A percentile compares a stretch with the other conserved stretches of the same genome.
Conservation (phyloP, 2,888 invertebrate genomes). For the Synergus gifuensis region DNA sequence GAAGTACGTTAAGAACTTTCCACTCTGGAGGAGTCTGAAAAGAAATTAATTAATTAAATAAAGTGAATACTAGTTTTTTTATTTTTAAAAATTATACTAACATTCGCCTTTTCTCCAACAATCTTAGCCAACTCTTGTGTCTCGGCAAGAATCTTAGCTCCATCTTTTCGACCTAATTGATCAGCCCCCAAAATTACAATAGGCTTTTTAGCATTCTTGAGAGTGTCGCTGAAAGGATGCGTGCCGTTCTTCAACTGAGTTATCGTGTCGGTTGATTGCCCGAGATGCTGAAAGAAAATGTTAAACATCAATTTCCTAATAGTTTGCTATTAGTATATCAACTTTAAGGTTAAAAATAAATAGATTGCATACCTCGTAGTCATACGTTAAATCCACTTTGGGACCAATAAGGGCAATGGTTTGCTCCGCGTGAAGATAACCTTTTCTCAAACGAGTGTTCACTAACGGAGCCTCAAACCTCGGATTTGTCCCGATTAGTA, state of each 20-base stretch:
- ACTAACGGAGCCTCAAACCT: slow-evolving; percentile 97
- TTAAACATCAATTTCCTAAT: slow-evolving; percentile 12
- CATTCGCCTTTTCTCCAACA: slow-evolving; percentile 81
- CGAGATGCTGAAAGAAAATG: slow-evolving; percentile 84
- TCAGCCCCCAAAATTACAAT: slow-evolving; percentile 95
- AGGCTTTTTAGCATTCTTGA: slow-evolving; percentile 91
- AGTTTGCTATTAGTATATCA: not conserved
- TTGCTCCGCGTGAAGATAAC: slow-evolving; percentile 94
- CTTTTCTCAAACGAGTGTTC: slow-evolving; percentile 96
- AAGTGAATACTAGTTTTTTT: slow-evolving; percentile 8
- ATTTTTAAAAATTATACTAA: slow-evolving; percentile 59
- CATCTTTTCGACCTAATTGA: slow-evolving; percentile 88
- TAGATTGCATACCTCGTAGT: slow-evolving; percentile 83
- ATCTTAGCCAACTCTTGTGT: slow-evolving; percentile 86
- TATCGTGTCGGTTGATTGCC: slow-evolving; percentile 87
- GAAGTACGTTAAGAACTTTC: slow-evolving; percentile 95
- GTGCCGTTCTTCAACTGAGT: slow-evolving; percentile 86
- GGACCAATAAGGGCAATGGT: slow-evolving; percentile 93
- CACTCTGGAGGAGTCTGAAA: slow-evolving; percentile 79
- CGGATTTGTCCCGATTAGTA: slow-evolving; percentile 97
- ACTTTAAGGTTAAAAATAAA: slow-evolving; percentile 21
- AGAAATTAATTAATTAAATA: slow-evolving; percentile 1
- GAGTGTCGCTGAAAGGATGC: slow-evolving; percentile 84
- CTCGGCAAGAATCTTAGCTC: slow-evolving; percentile 86
- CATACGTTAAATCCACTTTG: slow-evolving; percentile 94